Percentiles rank a stretch among this genome's conserved stretches.
These are phyloP conservation scores for Cynodonichthys magdalenae DNA, from an alignment of 2,797 vertebrate genomes.

Conservation along the genomic window DNA sequence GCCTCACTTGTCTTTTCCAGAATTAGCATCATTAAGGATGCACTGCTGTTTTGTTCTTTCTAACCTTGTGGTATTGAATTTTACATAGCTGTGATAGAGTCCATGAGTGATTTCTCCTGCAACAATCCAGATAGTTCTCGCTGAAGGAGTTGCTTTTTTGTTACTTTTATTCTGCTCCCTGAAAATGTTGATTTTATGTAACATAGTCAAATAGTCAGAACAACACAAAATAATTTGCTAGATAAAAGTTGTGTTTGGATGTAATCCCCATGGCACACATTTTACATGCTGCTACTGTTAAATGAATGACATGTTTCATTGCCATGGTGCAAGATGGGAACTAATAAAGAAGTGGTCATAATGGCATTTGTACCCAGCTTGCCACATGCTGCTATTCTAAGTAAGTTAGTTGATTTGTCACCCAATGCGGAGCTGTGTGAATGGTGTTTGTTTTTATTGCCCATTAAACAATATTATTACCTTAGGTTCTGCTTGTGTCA, in stretches of 20 bases:
- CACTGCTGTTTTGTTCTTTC: constrained; percentile 1
- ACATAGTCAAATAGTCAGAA: constrained; percentile 12
- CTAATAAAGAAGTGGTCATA: constrained; percentile 19
- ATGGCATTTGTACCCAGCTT: constrained; percentile 30
- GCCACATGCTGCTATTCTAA: constrained; percentile 36
- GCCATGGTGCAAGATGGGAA: constrained; percentile 9
- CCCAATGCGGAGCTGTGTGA: constrained; percentile 48
- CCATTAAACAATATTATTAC: constrained; percentile 68
- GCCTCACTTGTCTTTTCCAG: constrained; percentile 3
- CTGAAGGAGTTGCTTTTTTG: neutral
- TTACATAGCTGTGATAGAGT: constrained; percentile 21
- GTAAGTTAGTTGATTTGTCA: constrained; percentile 56
- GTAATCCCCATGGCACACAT: constrained; percentile 13
- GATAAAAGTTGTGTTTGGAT: neutral
- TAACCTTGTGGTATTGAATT: constrained; percentile 34
- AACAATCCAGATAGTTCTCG: constrained; percentile 1
- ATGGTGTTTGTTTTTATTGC: constrained; percentile 65
- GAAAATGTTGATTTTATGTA: constrained; percentile 15
- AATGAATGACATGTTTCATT: constrained; percentile 27
- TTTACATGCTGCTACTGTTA: constrained; percentile 21
- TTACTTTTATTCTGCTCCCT: constrained; percentile 5
- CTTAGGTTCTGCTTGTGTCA: constrained; percentile 61
- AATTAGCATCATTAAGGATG: constrained; percentile 19
- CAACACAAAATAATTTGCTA: constrained; percentile 2
- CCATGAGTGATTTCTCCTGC: neutral